Evolutionary conservation across 2,797 vertebrate species (phyloP), one percentile per base, ranked within the genome.

Genomic region (Catamblyrhynchus diadema): DNA sequence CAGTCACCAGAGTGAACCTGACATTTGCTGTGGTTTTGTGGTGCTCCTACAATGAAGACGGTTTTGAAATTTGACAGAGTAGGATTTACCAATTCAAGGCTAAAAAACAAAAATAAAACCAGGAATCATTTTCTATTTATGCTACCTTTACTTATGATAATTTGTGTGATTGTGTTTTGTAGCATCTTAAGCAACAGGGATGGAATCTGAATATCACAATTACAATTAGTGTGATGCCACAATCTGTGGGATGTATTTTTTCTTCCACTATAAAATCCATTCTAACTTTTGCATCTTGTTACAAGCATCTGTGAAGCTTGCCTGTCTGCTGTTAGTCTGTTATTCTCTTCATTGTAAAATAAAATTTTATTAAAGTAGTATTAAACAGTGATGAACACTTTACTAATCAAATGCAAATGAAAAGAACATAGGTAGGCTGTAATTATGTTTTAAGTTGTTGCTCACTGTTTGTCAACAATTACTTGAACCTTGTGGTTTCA

Each of bases 141-240:
- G 51, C 37, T 50, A 6, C 0, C 0, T 51, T 23, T 56, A 48
- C 16, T 60, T 79, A 66, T 0, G 27, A 4, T 62, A 27, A 53
- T 48, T 73, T 62, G 18, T 66, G 10, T 66, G 39, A 37, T 37
- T 16, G 2, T 54, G 12, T 73, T 73, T 64, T 74, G 6, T 65
- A n/a, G 50, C n/a, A 71, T 81, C n/a, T 65, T 45, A 83, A 72
- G 28, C 3, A 7, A 51, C 9, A 50, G 33, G 33, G 14, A 33
- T 73, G 25, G 69, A 42, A 69, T 56, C n/a, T 44, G 50, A 51
- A 10, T 82, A 39, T 91, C 30, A 62, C 69, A 80, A 54, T 28
- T 10, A 45, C 10, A 50, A 5, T n/a, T 44, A 39, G 6, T 6
- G 1, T 51, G 57, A 57, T 70, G 50, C 57, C 57, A 44, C 3